Percentiles rank a stretch among this genome's conserved stretches.
These are phyloP conservation scores for Triplophysa rosa DNA, from an alignment of 2,113 vertebrate genomes.

Conservation along the genomic window DNA sequence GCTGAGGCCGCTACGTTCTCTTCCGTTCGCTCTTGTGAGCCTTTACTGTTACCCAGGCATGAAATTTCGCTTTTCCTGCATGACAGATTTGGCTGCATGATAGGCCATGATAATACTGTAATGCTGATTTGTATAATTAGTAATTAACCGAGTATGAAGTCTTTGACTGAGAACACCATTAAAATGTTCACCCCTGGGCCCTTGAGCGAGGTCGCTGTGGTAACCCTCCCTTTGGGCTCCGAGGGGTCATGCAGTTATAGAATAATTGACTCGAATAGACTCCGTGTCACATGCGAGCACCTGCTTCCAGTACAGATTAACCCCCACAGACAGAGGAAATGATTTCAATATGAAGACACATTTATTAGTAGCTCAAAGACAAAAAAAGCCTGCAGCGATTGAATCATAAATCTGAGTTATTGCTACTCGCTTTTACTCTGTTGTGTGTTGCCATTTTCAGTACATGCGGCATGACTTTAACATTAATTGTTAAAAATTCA, in stretches of 20 bases:
- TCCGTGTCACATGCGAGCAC: slow-evolving; percentile 6
- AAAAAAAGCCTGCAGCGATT: not conserved
- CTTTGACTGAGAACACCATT: slow-evolving; percentile 32
- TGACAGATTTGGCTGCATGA: slow-evolving; percentile 30
- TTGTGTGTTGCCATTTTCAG: not conserved
- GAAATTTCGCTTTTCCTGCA: slow-evolving; percentile 16
- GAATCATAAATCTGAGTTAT: slow-evolving; percentile 28
- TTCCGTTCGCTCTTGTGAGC: slow-evolving; percentile 50
- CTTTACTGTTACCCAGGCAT: slow-evolving; percentile 1
- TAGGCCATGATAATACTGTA: slow-evolving; percentile 23
- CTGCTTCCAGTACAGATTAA: slow-evolving; percentile 4
- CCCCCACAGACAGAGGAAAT: slow-evolving; percentile 13
- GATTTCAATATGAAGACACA: slow-evolving; percentile 12
- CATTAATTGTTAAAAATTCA: slow-evolving; percentile 37
- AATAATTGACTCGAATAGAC: slow-evolving; percentile 36
- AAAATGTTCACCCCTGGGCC: slow-evolving; percentile 12
- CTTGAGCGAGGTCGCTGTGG: slow-evolving; percentile 33
- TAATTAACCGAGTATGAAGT: slow-evolving; percentile 41
- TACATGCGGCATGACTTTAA: slow-evolving; percentile 12
- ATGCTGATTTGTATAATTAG: slow-evolving; percentile 45
- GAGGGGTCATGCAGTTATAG: slow-evolving; percentile 2
- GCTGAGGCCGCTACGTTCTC: not conserved
- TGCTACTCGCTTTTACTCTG: slow-evolving; percentile 10
- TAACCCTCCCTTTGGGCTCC: slow-evolving; percentile 24
- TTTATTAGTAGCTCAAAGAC: slow-evolving; percentile 33